Conservation (phyloP, 2,113 vertebrate genomes). For the Cinclus cinclus region DNA sequence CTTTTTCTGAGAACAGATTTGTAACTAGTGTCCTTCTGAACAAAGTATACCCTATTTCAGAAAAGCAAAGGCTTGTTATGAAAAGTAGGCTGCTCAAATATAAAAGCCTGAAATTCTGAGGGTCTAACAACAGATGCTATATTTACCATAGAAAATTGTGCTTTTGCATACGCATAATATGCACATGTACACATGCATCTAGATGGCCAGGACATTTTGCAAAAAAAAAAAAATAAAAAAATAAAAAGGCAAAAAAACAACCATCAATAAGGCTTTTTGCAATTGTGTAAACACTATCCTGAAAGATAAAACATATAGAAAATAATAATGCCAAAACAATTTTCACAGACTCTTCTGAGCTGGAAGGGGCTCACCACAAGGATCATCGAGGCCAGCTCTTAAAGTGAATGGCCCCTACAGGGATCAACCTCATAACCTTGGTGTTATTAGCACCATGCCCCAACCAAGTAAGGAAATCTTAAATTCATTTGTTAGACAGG, state of each 20-base stretch:
- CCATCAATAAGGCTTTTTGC: not conserved
- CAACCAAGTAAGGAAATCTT: not conserved
- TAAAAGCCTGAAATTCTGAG: not conserved
- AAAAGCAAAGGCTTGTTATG: not conserved
- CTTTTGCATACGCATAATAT: not conserved
- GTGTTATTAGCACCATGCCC: not conserved
- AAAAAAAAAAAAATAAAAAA: not conserved
- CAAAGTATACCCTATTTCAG: not conserved
- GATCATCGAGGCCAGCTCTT: accelerated
- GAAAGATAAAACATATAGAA: not conserved
- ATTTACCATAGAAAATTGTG: not conserved
- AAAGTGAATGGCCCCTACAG: no score
- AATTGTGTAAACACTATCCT: not conserved
- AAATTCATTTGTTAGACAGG: not conserved
- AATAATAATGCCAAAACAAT: not conserved
- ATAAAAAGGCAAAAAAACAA: not conserved
- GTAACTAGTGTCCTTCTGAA: not conserved
- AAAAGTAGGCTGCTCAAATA: not conserved
- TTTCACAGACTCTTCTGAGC: not conserved
- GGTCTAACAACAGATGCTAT: not conserved
- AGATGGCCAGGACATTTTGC: not conserved
- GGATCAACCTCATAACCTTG: not conserved
- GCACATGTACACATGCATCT: accelerated
- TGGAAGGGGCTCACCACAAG: not conserved
- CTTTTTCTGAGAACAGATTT: not conserved